phyloP scores from a whole-genome alignment of 2,113 vertebrate genomes.

The Gallinago undulata region DNA sequence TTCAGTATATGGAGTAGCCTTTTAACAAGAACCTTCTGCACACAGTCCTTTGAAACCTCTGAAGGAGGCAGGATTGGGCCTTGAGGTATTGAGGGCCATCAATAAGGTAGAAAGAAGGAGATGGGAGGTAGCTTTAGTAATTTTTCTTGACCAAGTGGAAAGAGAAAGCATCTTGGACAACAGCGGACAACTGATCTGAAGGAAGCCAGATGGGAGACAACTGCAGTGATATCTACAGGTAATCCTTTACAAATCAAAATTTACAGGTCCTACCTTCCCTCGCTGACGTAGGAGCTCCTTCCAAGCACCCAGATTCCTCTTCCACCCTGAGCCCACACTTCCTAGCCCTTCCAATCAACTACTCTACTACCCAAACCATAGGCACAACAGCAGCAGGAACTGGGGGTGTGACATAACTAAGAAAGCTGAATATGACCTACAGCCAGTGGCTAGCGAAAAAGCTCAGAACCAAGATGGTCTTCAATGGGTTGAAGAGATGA shows the following conservation, averaged over 20 bases:
- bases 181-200: neutral
- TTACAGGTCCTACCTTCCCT: neutral
- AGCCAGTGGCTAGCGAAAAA: neutral
- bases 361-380: neutral
- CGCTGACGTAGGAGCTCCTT: neutral
- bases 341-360: neutral
- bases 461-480: neutral
- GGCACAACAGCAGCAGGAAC: neutral
- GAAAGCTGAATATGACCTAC: neutral
- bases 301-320: neutral
- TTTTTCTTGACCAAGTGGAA: neutral
- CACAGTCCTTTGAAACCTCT: neutral
- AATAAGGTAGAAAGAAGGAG: neutral
- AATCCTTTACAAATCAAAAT: neutral
- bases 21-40: neutral
- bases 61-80: neutral
- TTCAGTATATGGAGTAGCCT: neutral
- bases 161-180: neutral
- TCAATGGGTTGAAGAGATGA: neutral
- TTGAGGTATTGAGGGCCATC: neutral
- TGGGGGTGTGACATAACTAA: neutral
- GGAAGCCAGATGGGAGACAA: neutral
- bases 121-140: neutral
- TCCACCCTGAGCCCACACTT: neutral
- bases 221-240: neutral